Conservation (phyloP, 2,113 vertebrate species). For the Platanista minor region DNA sequence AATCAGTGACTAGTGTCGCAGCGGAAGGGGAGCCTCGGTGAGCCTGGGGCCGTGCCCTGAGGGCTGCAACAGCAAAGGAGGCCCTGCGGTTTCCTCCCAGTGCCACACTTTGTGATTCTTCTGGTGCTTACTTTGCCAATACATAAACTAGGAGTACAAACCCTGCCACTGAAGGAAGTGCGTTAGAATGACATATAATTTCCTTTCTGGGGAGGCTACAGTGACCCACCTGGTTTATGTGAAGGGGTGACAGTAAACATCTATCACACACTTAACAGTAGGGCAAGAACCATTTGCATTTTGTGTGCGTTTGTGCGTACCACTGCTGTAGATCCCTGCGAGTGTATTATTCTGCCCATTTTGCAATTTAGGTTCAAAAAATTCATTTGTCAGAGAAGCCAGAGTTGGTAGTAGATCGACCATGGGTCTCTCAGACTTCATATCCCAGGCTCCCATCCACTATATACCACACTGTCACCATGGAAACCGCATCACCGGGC, state of each 20-base stretch:
- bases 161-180: too few relatives aligned
- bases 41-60: not conserved
- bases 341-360: fast-evolving
- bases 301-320: fast-evolving
- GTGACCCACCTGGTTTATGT: fast-evolving
- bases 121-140: fast-evolving
- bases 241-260: fast-evolving
- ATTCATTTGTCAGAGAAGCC: not conserved
- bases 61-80: fast-evolving
- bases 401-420: too few relatives aligned
- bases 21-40: fast-evolving
- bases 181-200: fast-evolving
- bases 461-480: fast-evolving
- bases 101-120: fast-evolving
- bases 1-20: fast-evolving
- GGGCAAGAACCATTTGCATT: fast-evolving
- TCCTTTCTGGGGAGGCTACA: fast-evolving
- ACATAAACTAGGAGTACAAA: fast-evolving
- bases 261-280: fast-evolving
- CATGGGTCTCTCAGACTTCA: not conserved
- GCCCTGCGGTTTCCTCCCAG: fast-evolving
- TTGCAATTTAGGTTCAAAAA: not conserved
- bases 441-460: fast-evolving
- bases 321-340: fast-evolving
- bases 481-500: not conserved